Base-by-base conservation (phyloP, 2,797 vertebrate species). In the Lateolabrax maculatus region DNA sequence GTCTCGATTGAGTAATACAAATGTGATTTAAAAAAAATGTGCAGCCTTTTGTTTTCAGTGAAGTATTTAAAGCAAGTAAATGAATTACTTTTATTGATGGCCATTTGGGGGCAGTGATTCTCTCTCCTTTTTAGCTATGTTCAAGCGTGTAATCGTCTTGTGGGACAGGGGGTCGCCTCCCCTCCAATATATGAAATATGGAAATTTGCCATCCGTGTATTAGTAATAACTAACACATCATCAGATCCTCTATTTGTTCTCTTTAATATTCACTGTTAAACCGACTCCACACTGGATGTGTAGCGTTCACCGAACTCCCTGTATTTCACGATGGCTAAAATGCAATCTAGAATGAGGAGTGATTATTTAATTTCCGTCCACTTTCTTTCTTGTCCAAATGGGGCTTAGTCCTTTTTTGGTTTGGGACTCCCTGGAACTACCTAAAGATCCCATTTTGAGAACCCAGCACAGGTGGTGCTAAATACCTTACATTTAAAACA, bases 401-500 rank as follows among this genome's bases (percentile, higher is more conserved):
- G 39, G 39, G n/a, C n/a, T 25, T 36, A 44, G n/a, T 55, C 53
- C 52, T 60, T 12, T 58, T 71, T 31, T 62, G 9, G 25, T 31
- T 52, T 27, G 18, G 48, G 48, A 51, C 49, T 67, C 41, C 29
- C 43, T 23, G 8, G 27, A 63, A 51, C 8, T 19, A 21, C 9
- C 10, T 39, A 5, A 46, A 60, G 29, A 46, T 27, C 41, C 25
- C 15, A 21, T 37, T 36, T 6, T 44, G 31, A 53, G 44, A 63
- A 18, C 16, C 27, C 43, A 15, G 27, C 48, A 63, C 29, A 25
- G n/a, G 49, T 16, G 19, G 25, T 15, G 23, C 27, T 39, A 18
- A 71, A 61, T 43, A 34, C 21, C 43, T 63, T 18, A 29, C 37
- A 39, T 27, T 16, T 21, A 46, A 78, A 74, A 70, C 51, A 71